These are phyloP conservation scores for Suillia variegata DNA, from an alignment of 2,888 invertebrate genomes.

Conservation along the genomic window DNA sequence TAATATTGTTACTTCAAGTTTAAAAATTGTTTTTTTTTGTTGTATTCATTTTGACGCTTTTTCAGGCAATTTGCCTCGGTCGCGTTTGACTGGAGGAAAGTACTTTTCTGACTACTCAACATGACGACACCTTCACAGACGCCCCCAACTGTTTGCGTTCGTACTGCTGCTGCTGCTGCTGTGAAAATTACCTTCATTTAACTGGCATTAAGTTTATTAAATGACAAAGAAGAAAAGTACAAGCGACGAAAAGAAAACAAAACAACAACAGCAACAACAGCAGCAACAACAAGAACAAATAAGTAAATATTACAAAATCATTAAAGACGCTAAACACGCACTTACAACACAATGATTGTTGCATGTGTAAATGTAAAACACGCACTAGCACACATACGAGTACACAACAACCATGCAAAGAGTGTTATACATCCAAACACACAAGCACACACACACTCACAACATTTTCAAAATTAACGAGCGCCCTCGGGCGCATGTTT, in stretches of 20 bases:
- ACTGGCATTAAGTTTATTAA: constrained; percentile 14
- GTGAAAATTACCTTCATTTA: constrained; percentile 20
- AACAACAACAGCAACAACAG: not conserved
- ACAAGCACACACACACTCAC: not conserved
- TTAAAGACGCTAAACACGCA: constrained; percentile 22
- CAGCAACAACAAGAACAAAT: constrained; percentile 6
- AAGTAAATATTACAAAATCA: constrained; percentile 23
- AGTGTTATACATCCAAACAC: not conserved
- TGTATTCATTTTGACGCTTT: too few relatives aligned
- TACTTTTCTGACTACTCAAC: too few relatives aligned
- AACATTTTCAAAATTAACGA: too few relatives aligned
- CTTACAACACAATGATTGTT: constrained; percentile 14
- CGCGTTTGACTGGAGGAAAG: too few relatives aligned
- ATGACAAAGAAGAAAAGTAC: constrained; percentile 12
- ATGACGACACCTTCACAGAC: too few relatives aligned
- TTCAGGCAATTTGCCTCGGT: too few relatives aligned
- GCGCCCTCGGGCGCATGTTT: not conserved
- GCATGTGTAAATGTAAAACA: constrained; percentile 8
- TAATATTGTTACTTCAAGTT: too few relatives aligned
- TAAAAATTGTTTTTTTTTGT: too few relatives aligned
- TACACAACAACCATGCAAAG: not conserved
- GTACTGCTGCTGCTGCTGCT: not conserved
- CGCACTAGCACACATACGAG: not conserved
- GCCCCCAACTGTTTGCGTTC: too few relatives aligned
- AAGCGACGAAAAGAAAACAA: too few relatives aligned